Conservation (phyloP, 2,888 invertebrate genomes). For the Archaeoteleia sp. region DNA sequence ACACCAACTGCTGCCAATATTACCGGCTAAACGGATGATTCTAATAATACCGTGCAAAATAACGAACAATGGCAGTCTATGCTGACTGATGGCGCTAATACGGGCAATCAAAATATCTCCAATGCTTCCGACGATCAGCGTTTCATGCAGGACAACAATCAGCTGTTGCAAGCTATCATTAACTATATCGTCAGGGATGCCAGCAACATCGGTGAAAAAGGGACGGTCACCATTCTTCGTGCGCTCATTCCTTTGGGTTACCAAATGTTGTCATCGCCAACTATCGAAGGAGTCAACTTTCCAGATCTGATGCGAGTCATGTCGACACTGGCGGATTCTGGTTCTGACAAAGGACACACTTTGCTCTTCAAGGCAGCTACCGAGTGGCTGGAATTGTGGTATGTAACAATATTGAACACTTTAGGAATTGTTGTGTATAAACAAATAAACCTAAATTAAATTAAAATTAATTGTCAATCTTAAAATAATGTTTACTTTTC, state of each 20-base stretch:
- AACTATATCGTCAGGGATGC: constrained; percentile 83
- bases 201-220: constrained; percentile 78
- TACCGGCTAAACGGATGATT: constrained; percentile 60
- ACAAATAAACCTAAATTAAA: no score
- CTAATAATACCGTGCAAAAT: constrained; percentile 53
- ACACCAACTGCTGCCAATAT: constrained; percentile 69
- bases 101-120: constrained; percentile 58
- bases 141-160: constrained; percentile 82
- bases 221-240: constrained; percentile 81
- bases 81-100: constrained; percentile 56
- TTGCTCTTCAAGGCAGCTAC: constrained; percentile 87
- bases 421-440: no score
- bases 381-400: constrained; percentile 87
- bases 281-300: constrained; percentile 84
- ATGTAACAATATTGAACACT: no score
- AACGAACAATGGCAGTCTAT: constrained; percentile 63
- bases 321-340: constrained; percentile 90
- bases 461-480: no score
- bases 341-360: constrained; percentile 86
- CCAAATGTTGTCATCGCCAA: constrained; percentile 78
- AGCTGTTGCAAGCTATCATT: constrained; percentile 82
- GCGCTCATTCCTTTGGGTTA: constrained; percentile 85
- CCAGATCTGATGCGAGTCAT: constrained; percentile 86
- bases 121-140: constrained; percentile 73
- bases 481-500: constrained; percentile 55